Evolutionary conservation across 2,797 vertebrate species (phyloP), one percentile per base, ranked within the genome.

Genomic region (Poliocrania exsul): DNA sequence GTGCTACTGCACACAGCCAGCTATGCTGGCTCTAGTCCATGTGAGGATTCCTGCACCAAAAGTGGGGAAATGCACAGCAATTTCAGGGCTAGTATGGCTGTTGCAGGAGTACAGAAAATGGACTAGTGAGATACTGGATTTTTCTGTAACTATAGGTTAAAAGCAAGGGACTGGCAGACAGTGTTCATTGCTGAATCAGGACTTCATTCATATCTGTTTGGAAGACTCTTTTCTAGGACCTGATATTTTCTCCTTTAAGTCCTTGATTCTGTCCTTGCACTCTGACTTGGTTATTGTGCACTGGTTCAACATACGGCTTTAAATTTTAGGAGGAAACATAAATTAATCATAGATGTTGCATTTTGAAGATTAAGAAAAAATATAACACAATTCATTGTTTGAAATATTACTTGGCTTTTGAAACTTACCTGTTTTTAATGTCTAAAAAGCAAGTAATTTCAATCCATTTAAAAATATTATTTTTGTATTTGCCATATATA

Each of bases 61-160:
- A 70, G 5, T 5, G 31, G n/a, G 46, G 26, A 3, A 66, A 37
- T 66, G 18, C 33, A 51, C 47, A 75, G 49, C 13, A 49, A 42
- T 50, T 78, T 71, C 54, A 61, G 51, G 20, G 28, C 58, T 33
- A 35, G 21, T 12, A 42, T 10, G 46, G 51, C 66, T 81, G 53
- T 24, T 54, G 49, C 12, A 35, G n/a, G 3, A 3, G 13, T 42
- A 67, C 10, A 40, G 31, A 50, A 50, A 67, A 60, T 40, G 8
- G 40, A 15, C 18, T 50, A 56, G 9, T 7, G 11, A 47, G 23
- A 40, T n/a, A 20, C 10, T 23, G 21, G 12, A 83, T 64, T 58
- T 81, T 12, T 64, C 46, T 2, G 0, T 49, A 37, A 26, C 0
- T 1, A 25, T 4, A 46, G 15, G 25, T 74, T 74, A 65, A 61